These are phyloP conservation scores for Spialia ferax DNA, from an alignment of 2,888 invertebrate genomes.

Conservation along the genomic window DNA sequence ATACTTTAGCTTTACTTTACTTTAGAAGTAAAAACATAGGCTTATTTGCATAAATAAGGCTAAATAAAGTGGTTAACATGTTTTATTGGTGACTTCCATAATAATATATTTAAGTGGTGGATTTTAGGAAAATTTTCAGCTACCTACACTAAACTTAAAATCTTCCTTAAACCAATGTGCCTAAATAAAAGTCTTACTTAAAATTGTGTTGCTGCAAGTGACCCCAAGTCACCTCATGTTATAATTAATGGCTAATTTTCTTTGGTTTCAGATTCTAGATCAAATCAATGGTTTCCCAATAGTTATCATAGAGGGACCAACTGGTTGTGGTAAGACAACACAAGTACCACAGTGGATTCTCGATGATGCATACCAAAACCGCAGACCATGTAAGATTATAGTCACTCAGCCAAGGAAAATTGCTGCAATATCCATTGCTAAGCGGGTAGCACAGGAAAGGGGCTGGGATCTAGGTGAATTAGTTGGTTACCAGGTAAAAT, in stretches of 20 bases:
- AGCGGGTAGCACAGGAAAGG: slow-evolving; percentile 93
- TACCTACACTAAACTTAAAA: too few relatives aligned
- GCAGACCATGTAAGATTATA: slow-evolving; percentile 92
- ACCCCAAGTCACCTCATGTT: too few relatives aligned
- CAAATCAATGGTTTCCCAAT: slow-evolving; percentile 90
- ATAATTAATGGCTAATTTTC: not conserved
- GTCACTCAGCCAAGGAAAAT: slow-evolving; percentile 98
- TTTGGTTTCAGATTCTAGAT: slow-evolving; percentile 87
- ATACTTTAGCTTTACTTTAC: not conserved
- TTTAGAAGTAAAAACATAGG: too few relatives aligned
- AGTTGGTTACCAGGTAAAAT: slow-evolving; percentile 94
- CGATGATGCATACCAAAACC: slow-evolving; percentile 89
- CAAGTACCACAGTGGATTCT: slow-evolving; percentile 97
- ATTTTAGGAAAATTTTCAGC: too few relatives aligned
- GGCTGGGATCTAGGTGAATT: slow-evolving; percentile 93
- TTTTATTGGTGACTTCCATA: too few relatives aligned
- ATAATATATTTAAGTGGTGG: too few relatives aligned
- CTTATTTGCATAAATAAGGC: too few relatives aligned
- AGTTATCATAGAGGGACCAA: slow-evolving; percentile 95
- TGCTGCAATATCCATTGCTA: slow-evolving; percentile 96
- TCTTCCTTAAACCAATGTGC: too few relatives aligned
- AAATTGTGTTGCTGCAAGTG: too few relatives aligned
- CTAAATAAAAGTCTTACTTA: too few relatives aligned
- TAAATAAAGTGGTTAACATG: too few relatives aligned
- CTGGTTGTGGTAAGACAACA: slow-evolving; percentile 97